Conservation (phyloP, 2,888 invertebrate species). For the Acleris literana region DNA sequence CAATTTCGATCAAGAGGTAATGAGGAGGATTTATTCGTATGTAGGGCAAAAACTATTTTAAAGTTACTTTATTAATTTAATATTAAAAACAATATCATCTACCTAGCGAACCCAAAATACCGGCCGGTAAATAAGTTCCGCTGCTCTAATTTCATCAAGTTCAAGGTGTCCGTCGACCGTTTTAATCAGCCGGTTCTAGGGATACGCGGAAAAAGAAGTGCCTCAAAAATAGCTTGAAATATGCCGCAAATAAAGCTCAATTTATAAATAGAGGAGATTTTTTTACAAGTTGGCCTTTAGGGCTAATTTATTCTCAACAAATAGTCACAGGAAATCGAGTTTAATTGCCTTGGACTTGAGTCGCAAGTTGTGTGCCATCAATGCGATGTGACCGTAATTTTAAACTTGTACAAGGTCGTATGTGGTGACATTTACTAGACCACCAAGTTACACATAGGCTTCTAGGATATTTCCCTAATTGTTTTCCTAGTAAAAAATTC, state of each 20-base stretch:
- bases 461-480: neutral
- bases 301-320: constrained; percentile 59
- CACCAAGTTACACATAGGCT: constrained; percentile 21
- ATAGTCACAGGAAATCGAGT: constrained; percentile 61
- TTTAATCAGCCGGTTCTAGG: constrained; percentile 36
- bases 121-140: constrained; percentile 25
- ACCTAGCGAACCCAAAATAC: constrained; percentile 19
- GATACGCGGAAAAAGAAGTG: constrained; percentile 9
- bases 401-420: constrained; percentile 60
- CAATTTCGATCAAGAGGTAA: neutral
- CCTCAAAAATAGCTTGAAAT: constrained; percentile 21
- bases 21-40: too few species aligned
- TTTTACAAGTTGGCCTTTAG: constrained; percentile 63
- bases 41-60: neutral
- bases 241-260: constrained; percentile 46
- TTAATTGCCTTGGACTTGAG: constrained; percentile 60
- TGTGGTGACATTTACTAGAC: constrained; percentile 48
- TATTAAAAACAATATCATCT: neutral
- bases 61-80: too few species aligned
- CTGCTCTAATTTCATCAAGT: constrained; percentile 37
- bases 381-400: constrained; percentile 41
- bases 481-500: too few species aligned
- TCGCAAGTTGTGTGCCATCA: constrained; percentile 50
- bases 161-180: constrained; percentile 26
- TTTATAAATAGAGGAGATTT: constrained; percentile 45